phyloP scores from a whole-genome alignment of 2,888 invertebrate genomes.

The Orchesellides sinensis region DNA sequence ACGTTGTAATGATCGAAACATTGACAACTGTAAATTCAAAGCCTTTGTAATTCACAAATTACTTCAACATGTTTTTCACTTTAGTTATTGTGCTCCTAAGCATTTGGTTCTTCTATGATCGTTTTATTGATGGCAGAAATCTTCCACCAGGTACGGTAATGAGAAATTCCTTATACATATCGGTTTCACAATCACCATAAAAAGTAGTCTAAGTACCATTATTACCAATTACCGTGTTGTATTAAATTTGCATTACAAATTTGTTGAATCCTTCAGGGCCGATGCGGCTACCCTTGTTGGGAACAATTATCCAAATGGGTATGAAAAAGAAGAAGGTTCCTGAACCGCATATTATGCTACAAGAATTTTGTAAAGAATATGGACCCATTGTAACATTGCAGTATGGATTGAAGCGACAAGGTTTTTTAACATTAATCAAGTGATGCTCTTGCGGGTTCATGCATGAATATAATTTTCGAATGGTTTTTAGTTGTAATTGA shows the following conservation, averaged over 20 bases:
- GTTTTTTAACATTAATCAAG: too few relatives aligned
- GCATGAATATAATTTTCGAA: too few relatives aligned
- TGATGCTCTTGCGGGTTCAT: too few relatives aligned
- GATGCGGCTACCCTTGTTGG: constrained; percentile 48
- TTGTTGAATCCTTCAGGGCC: constrained; percentile 50
- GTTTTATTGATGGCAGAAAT: constrained; percentile 39
- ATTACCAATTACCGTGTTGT: not conserved
- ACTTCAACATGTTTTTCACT: constrained; percentile 21
- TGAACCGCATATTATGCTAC: constrained; percentile 54
- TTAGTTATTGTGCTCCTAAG: not conserved
- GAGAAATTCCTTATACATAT: not conserved
- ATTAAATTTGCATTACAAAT: too few relatives aligned
- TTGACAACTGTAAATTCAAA: not conserved
- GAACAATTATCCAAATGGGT: constrained; percentile 53
- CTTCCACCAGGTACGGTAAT: constrained; percentile 52
- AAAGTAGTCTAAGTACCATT: not conserved
- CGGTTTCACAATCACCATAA: not conserved
- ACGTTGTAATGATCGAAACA: too few relatives aligned
- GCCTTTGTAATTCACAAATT: not conserved
- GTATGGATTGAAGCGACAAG: constrained; percentile 59
- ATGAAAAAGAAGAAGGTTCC: constrained; percentile 30
- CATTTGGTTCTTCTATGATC: constrained; percentile 48
- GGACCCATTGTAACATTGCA: constrained; percentile 64
- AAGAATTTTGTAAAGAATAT: constrained; percentile 70
- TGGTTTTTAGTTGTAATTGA: constrained; percentile 66